Percentiles rank a stretch among this genome's conserved stretches.
These are phyloP conservation scores for Fistularia tabacaria DNA, from an alignment of 2,797 vertebrate genomes.

Conservation along the genomic window DNA sequence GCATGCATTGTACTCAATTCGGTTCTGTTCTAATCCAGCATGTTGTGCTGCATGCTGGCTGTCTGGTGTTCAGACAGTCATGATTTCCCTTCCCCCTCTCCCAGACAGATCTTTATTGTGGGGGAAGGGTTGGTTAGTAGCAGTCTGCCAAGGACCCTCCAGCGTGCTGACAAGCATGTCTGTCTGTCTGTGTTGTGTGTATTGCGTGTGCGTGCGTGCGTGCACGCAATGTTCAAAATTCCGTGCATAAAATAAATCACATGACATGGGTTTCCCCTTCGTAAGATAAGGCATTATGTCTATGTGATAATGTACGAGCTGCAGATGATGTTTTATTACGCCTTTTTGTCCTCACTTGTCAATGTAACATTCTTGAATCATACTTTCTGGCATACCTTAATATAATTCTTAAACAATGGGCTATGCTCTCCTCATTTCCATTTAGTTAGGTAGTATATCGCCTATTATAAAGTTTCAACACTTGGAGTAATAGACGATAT, in stretches of 20 bases:
- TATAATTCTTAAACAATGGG: no score
- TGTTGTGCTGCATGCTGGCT: constrained; percentile 51
- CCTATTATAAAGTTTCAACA: background rate
- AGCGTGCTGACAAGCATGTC: constrained; percentile 71
- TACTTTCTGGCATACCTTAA: background rate
- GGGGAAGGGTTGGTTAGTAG: constrained; percentile 71
- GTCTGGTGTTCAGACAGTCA: constrained; percentile 69
- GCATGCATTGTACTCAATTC: constrained; percentile 21
- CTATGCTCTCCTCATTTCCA: no score
- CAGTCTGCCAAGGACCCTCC: constrained; percentile 69
- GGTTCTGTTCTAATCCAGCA: constrained; percentile 28
- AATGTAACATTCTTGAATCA: background rate
- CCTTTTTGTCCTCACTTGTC: constrained; percentile 4
- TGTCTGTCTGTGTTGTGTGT: constrained; percentile 51
- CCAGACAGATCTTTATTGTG: constrained; percentile 68
- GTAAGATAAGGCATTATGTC: constrained; percentile 14
- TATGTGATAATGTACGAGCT: constrained; percentile 13
- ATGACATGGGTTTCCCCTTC: constrained; percentile 32
- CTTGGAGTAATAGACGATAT: constrained; percentile 3
- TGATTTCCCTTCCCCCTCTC: constrained; percentile 71
- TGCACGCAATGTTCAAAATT: constrained; percentile 14
- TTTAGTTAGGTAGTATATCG: background rate
- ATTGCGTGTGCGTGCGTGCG: constrained; percentile 11
- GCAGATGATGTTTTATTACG: background rate
- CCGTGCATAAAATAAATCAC: constrained; percentile 37